These are phyloP conservation scores for Cactoblastis cactorum DNA, from an alignment of 2,888 invertebrate genomes.

Conservation along the genomic window DNA sequence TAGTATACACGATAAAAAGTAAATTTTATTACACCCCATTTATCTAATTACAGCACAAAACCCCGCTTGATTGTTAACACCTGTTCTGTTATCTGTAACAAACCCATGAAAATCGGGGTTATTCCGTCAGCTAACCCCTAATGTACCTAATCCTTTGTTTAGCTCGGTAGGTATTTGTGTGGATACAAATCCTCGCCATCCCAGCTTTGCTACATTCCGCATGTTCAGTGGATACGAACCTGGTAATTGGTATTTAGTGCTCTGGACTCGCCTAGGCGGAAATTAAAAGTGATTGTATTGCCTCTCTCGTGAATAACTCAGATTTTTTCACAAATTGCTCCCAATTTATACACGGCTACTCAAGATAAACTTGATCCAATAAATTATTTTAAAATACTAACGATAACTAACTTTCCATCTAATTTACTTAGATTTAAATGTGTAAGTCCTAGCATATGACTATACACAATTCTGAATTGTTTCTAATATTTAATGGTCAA, in stretches of 20 bases:
- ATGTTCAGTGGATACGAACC: constrained; percentile 53
- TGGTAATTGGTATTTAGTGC: constrained; percentile 72
- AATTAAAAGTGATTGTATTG: constrained; percentile 70
- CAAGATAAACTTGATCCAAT: no score
- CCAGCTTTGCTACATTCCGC: constrained; percentile 50
- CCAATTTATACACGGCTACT: neutral
- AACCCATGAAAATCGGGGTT: constrained; percentile 3
- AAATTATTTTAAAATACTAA: no score
- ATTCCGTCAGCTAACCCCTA: constrained; percentile 8
- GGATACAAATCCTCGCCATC: constrained; percentile 26
- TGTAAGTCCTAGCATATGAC: no score
- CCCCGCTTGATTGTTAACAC: neutral
- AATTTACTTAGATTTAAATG: no score
- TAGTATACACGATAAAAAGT: no score
- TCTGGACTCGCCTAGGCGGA: constrained; percentile 50
- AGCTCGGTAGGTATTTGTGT: constrained; percentile 1
- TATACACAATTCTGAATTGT: no score
- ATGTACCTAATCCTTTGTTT: constrained; percentile 12
- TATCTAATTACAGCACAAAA: neutral
- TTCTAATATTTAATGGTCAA: no score
- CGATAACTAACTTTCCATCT: no score
- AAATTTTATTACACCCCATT: neutral
- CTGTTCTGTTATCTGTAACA: neutral
- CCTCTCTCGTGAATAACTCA: constrained; percentile 28
- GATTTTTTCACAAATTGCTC: constrained; percentile 6